Percentiles rank a stretch among this genome's conserved stretches.
These are phyloP conservation scores for Amazona vittata DNA, from an alignment of 2,113 vertebrate genomes.

Conservation along the genomic window DNA sequence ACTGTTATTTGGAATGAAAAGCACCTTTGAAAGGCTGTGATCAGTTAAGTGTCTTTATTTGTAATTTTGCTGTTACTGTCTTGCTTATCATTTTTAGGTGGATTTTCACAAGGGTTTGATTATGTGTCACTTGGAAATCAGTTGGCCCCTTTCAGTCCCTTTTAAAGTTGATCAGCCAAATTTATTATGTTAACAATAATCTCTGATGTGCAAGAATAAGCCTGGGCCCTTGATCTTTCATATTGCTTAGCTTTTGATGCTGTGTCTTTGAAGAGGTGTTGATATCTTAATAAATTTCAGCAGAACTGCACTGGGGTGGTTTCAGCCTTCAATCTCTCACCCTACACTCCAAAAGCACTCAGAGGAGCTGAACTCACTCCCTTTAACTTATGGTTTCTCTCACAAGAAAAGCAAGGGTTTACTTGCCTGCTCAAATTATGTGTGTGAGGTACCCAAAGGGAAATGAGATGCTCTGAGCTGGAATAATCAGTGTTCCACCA, in stretches of 20 bases:
- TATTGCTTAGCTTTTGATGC: slow-evolving; percentile 29
- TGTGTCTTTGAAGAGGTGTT: not conserved
- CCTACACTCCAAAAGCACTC: not conserved
- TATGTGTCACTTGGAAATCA: not conserved
- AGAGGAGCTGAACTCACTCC: not conserved
- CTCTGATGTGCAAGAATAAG: not conserved
- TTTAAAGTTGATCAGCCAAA: not conserved
- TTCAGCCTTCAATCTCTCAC: not conserved
- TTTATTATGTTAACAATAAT: slow-evolving; percentile 18
- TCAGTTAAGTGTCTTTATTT: not conserved
- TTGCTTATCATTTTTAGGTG: not conserved
- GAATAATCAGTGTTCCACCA: not conserved
- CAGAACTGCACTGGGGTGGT: not conserved
- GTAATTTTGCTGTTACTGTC: not conserved
- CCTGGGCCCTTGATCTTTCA: slow-evolving; percentile 13
- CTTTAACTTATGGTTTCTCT: not conserved
- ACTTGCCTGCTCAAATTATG: not conserved
- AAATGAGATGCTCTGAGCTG: not conserved
- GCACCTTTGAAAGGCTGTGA: not conserved
- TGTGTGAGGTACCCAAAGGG: not conserved
- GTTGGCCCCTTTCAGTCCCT: not conserved
- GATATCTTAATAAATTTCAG: slow-evolving; percentile 18
- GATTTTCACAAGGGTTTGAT: not conserved
- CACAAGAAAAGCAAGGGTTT: not conserved
- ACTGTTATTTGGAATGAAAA: not conserved